These are phyloP conservation scores for Lethrus apterus DNA, from an alignment of 1,140 invertebrate species.

Conservation along the genomic window DNA sequence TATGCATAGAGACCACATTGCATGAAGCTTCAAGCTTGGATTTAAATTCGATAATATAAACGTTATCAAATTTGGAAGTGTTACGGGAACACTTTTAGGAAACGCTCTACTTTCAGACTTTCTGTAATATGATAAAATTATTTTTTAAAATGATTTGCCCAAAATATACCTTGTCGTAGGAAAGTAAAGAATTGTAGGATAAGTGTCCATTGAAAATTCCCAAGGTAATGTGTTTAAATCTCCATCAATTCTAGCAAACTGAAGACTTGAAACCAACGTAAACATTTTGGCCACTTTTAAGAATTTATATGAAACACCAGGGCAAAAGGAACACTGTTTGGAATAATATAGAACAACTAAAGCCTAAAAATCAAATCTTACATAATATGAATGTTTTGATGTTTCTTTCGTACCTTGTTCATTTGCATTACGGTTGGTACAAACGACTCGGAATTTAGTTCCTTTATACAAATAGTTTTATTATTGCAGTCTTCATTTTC, in stretches of 20 bases:
- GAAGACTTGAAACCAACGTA: slow-evolving; percentile 45
- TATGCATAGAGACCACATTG: slow-evolving; percentile 38
- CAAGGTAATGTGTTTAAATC: slow-evolving; percentile 73
- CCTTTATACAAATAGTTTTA: slow-evolving; percentile 44
- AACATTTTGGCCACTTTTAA: slow-evolving; percentile 59
- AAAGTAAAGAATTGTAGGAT: slow-evolving; percentile 69
- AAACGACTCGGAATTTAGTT: slow-evolving; percentile 51
- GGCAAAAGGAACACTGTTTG: slow-evolving; percentile 67
- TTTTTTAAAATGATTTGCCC: background rate
- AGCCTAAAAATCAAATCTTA: slow-evolving; percentile 46
- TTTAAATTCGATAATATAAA: slow-evolving; percentile 64
- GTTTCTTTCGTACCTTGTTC: slow-evolving; percentile 29
- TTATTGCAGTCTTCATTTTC: slow-evolving; percentile 18
- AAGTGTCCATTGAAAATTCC: slow-evolving; percentile 67
- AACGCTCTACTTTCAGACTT: slow-evolving; percentile 68
- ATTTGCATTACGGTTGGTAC: slow-evolving; percentile 40
- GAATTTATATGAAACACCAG: slow-evolving; percentile 55
- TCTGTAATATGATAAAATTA: slow-evolving; percentile 42
- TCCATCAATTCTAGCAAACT: slow-evolving; percentile 67
- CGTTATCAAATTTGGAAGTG: slow-evolving; percentile 58
- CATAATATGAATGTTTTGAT: background rate
- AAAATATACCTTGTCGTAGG: slow-evolving; percentile 52
- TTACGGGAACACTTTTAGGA: slow-evolving; percentile 54
- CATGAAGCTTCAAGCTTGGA: slow-evolving; percentile 30
- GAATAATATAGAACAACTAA: slow-evolving; percentile 64